phyloP scores from a whole-genome alignment of 1,140 invertebrate species.

The Saxidomus purpurata region DNA sequence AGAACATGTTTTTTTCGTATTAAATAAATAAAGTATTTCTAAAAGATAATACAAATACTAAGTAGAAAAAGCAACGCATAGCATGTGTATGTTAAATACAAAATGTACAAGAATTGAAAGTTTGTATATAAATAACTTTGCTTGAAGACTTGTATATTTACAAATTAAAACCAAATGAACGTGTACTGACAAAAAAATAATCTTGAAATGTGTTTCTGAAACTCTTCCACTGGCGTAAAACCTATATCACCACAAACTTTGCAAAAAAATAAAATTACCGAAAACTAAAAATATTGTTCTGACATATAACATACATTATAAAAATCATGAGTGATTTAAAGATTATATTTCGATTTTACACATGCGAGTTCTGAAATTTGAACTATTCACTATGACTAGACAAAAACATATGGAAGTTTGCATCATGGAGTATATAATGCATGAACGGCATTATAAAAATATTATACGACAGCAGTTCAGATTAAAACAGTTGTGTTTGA shows the following conservation, averaged over 20 bases:
- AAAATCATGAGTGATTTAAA: too few species aligned
- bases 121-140: neutral
- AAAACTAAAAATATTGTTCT: too few species aligned
- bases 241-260: too few species aligned
- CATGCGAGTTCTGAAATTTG: neutral
- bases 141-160: neutral
- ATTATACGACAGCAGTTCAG: neutral
- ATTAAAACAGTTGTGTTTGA: neutral
- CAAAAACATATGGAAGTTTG: neutral
- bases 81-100: constrained; percentile 11
- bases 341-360: too few species aligned
- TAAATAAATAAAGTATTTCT: constrained; percentile 27
- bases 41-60: constrained; percentile 29
- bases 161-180: neutral
- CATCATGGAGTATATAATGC: neutral
- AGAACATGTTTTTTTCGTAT: neutral
- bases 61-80: constrained; percentile 19
- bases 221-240: too few species aligned
- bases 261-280: too few species aligned
- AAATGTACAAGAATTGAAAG: neutral
- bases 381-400: neutral
- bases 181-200: neutral
- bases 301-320: too few species aligned
- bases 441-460: neutral
- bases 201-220: too few species aligned